Evolutionary conservation across 1,140 invertebrate species (phyloP), one percentile per base, ranked within the genome.

Genomic region (Brevipalpus yothersi): DNA sequence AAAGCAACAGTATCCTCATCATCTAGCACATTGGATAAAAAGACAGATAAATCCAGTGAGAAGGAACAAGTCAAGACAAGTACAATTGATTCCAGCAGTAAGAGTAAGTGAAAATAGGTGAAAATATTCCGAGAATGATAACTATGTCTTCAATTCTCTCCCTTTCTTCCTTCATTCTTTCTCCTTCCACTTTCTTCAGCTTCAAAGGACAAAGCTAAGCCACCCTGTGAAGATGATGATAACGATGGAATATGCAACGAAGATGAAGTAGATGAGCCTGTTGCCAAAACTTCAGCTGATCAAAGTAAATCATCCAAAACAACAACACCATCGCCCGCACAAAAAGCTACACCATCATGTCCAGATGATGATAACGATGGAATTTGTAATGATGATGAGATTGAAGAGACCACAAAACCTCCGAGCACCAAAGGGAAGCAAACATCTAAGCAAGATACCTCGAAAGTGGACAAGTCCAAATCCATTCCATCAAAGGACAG

Each of bases 311-410:
- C 17, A 10, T 41, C 15, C 39, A n/a, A 11, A 31, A 31, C 55
- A 56, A n/a, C 12, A 41, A n/a, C 41, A 15, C 15, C 39, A 23
- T 23, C 19, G 12, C 19, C 17, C 61, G 17, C 57, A 58, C 15
- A 59, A 63, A 31, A 58, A 59, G 19, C 58, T 40, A 41, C 59
- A 53, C 17, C 58, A 55, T 47, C 39, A 55, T 41, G 53, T 59
- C 9, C 59, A 63, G 49, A 58, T 54, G 0, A 45, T 59, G n/a
- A 51, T 15, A 4, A 60, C 59, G 45, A 60, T 59, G 15, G 56
- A 60, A 51, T 51, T 3, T 51, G 49, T 17, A 17, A 51, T 51
- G 49, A 51, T 10, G n/a, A 51, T 51, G 49, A 51, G n/a, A 19
- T 17, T 10, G n/a, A 17, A 45, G 12, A 31, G 58, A 42, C 43